Percentiles rank a stretch among this genome's conserved stretches.
These are phyloP conservation scores for Diachasma alloeum DNA, from an alignment of 1,140 invertebrate species.

Conservation along the genomic window DNA sequence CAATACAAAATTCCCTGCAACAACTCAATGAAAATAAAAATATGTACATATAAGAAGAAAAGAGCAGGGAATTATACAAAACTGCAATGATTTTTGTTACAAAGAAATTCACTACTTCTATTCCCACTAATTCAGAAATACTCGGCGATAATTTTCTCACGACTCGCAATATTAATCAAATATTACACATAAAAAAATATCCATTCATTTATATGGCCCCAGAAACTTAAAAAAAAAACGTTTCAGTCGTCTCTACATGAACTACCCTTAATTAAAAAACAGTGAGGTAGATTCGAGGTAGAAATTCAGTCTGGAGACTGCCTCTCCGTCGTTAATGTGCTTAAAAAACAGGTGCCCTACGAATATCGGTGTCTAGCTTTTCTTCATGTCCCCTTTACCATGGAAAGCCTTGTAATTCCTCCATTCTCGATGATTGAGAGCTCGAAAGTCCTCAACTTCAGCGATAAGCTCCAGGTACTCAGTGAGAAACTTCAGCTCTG, in stretches of 20 bases:
- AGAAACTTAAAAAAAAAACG: background rate
- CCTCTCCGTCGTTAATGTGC: background rate
- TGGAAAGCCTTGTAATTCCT: slow-evolving; percentile 71
- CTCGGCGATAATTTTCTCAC: background rate
- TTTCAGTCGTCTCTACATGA: background rate
- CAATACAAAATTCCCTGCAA: too few relatives aligned
- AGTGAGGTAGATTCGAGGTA: background rate
- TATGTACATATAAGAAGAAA: background rate
- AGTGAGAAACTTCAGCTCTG: slow-evolving; percentile 83
- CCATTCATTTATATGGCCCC: background rate
- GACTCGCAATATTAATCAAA: background rate
- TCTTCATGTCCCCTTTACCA: background rate
- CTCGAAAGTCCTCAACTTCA: slow-evolving; percentile 81
- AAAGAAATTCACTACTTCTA: background rate
- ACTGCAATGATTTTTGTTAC: background rate
- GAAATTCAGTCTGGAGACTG: background rate
- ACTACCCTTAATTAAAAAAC: background rate
- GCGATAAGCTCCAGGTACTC: slow-evolving; percentile 89
- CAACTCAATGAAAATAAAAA: background rate
- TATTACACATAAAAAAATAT: too few relatives aligned
- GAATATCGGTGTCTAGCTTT: slow-evolving; percentile 44
- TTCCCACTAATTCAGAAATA: background rate
- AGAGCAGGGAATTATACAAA: background rate
- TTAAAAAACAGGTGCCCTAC: background rate
- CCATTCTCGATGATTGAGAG: slow-evolving; percentile 91